Base-by-base conservation (phyloP, 2,888 invertebrate species). In the Sphaerophoria rueppellii region DNA sequence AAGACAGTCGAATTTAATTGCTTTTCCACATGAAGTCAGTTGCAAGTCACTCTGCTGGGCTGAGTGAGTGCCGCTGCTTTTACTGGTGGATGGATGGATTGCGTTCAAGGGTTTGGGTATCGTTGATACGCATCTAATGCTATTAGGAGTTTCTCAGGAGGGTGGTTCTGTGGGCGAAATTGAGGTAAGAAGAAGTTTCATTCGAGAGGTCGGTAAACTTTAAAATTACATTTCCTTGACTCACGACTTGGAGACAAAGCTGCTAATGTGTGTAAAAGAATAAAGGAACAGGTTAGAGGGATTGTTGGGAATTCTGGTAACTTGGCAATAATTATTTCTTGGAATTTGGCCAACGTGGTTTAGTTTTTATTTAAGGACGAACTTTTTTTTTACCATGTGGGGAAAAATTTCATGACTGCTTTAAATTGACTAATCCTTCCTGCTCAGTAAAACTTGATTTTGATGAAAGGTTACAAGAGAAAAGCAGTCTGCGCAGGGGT, bases 1-100 rank as follows among this genome's bases (percentile, higher is more conserved):
- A 70, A 71, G 74, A 71, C 74, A 82, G 83, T 87, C 80, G 82
- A 86, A 82, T 86, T 88, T 87, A 88, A 87, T 88, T 87, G 86
- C 88, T 87, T 88, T 87, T 90, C 91, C 90, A 91, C 92, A 92
- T 92, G 93, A 93, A 93, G 93, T 91, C 90, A 91, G 89, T 92
- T 93, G 93, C 93, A 93, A 93, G 93, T 93, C 91, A 92, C 78
- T 78, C 71, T 71, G 57, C 24, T 24, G n/a, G n/a, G 37, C 52
- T 35, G 14, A 63, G 48, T n/a, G 37, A 37, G 37, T 37, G 7
- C n/a, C n/a, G n/a, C n/a, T n/a, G n/a, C n/a, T 35, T 14, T 24
- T 6, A 55, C n/a, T 2, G 32, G 24, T 58, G 14, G 37, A 24
- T 50, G 57, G 75, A 60, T 63, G 81, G 72, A 85, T 76, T 72